Percentiles rank a stretch among this genome's conserved stretches.
Evolutionary conservation across 2,888 invertebrate genomes (phyloP).

Genomic region (Apamea epomidion): DNA sequence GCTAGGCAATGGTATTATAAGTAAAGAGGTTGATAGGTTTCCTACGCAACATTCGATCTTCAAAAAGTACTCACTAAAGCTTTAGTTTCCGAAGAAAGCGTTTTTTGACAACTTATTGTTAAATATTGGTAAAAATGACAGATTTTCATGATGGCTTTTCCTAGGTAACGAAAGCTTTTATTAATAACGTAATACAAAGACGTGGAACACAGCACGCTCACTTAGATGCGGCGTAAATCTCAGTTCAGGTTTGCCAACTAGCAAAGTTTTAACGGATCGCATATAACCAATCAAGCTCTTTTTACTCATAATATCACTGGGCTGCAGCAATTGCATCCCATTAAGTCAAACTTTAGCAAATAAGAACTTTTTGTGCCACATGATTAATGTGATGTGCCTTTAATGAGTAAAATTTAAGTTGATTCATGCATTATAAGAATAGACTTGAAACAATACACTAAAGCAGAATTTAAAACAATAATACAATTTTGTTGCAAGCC

Average conservation of each 20-base stretch:
- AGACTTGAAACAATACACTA: background rate
- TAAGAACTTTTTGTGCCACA: background rate
- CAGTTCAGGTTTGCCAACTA: background rate
- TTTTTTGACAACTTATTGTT: no score
- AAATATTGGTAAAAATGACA: no score
- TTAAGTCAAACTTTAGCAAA: background rate
- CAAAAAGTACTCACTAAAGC: no score
- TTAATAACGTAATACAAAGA: background rate
- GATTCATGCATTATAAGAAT: background rate
- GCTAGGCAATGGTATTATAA: no score
- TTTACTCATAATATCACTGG: background rate
- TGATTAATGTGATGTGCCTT: background rate
- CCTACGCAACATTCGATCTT: background rate
- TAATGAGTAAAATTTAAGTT: background rate
- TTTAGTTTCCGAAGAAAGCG: no score
- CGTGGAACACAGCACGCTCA: background rate
- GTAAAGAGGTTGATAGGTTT: background rate
- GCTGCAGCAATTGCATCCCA: constrained; percentile 6
- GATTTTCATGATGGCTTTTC: no score
- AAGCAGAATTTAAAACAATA: background rate
- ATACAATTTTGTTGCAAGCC: no score
- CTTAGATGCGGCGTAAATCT: background rate
- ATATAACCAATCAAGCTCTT: background rate
- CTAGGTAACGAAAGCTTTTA: background rate
- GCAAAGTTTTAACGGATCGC: background rate